Base-by-base conservation (phyloP, 30 jellyfish, hydroid and myxozoan genomes). In the Aurelia aurita region DNA sequence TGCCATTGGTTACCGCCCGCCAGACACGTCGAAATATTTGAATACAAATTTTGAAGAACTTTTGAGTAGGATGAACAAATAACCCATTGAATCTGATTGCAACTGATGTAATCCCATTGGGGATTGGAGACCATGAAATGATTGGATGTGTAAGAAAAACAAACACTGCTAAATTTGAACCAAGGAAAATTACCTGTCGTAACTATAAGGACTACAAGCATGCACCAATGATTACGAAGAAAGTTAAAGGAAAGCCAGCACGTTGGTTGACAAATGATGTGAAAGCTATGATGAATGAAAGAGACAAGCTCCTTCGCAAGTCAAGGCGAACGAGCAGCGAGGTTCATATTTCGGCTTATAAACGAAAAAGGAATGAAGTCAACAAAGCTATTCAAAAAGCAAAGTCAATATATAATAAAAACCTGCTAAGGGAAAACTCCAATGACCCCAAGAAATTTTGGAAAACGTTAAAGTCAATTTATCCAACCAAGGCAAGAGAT, bases 181-280 rank as follows among this genome's bases (percentile, higher is more conserved):
- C 77, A 34, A 23, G 77, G 77, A 34, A 54, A 76, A 76, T 34
- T 26, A 76, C 49, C 62, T 76, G 87, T 27, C 62, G 61, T 29
- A 49, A 76, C 39, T 76, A 55, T 26, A 53, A 20, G 3, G 26
- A 49, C 76, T 51, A 76, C 31, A 23, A 47, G 28, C 84, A 80
- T 80, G 86, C 90, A 31, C 84, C 90, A 63, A 27, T 80, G 23
- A 80, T 80, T 12, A 49, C 86, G 64, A 80, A 80, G 84, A 80
- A 63, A 63, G 73, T 61, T 31, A 80, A 47, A 23, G 90, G 90
- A 26, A 80, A 80, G 57, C 90, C 87, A 49, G 87, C 82, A 55
- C 79, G 51, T 26, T 74, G 87, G 51, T 47, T 77, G 86, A 74
- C 74, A 58, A 77, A 44, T 63, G 72, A 79, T 60, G 84, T 79